Base-by-base conservation (phyloP, 2,113 vertebrate genomes). In the Eolophus roseicapilla region DNA sequence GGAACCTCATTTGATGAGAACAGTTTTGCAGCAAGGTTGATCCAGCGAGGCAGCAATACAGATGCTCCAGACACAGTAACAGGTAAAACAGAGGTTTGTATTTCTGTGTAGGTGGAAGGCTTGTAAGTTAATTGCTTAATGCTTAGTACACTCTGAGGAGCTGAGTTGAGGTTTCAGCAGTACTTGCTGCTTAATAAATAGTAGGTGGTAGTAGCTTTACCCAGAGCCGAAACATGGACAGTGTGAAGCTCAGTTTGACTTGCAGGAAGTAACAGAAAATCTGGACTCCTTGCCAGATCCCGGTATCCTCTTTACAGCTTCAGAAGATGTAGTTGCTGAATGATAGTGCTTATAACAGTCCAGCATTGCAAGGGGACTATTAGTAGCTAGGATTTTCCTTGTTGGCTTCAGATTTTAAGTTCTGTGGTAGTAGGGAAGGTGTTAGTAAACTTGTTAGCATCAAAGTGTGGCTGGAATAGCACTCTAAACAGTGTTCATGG, bases 1-100 rank as follows among this genome's bases (percentile, higher is more conserved):
- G 99, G 99, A 95, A 99, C 99, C 31, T 99, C 98, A 1, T 99
- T 99, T 81, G 99, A 99, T 24, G 99, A 99, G 95, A 99, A 99
- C 88, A 99, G 99, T 95, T 99, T 99, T 82, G 99, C 99, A 39
- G 99, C 99, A 27, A 98, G 98, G 92, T 98, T 99, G 41, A 99
- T 99, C 95, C 98, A 99, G 90, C 98, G 98, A 35, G 99, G 99
- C 95, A 99, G 99, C 98, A 98, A 99, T 78, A 99, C 99, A 2
- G 98, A 99, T 21, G 99, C 99, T 3, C 98, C 99, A 11, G 99
- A 99, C 92, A 52, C 93, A 5, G 68, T 97, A 60, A 98, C 99
- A 97, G 99, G 99, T 99, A 97, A 96, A 93, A 16, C 20, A 69
- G 87, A 92, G 75, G 75, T 84, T 97, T 97, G 86, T 94, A 88